phyloP scores from a whole-genome alignment of 1,140 invertebrate species.

The Neotoxoptera formosana region DNA sequence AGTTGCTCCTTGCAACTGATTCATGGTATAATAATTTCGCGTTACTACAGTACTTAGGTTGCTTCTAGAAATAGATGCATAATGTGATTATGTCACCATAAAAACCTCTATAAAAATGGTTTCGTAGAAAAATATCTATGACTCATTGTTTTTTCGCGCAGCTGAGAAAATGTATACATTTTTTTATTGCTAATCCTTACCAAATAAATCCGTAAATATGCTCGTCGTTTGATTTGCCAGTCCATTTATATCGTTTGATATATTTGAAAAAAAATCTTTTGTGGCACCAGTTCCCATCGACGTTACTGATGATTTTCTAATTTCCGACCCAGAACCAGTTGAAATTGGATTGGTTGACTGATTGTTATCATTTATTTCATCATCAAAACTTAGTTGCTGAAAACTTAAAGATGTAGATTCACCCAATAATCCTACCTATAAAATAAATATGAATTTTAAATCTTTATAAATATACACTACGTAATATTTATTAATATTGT shows the following conservation, averaged over 20 bases:
- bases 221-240: constrained; percentile 87
- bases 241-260: constrained; percentile 88
- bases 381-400: constrained; percentile 22
- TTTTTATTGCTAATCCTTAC: constrained; percentile 65
- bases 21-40: no score
- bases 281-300: constrained; percentile 64
- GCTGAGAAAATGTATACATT: not conserved
- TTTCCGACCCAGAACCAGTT: not conserved
- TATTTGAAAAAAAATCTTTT: constrained; percentile 87
- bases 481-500: not conserved
- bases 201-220: constrained; percentile 91
- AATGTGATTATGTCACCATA: no score
- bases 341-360: not conserved
- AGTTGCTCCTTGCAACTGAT: no score
- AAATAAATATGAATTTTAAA: not conserved
- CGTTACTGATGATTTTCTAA: constrained; percentile 46
- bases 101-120: no score
- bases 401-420: not conserved
- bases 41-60: no score
- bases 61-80: no score
- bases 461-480: not conserved
- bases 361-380: not conserved
- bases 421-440: constrained; percentile 43
- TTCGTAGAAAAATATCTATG: no score
- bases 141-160: not conserved